phyloP scores from a whole-genome alignment of 2,797 vertebrate genomes.

The Chaunax sp. region DNA sequence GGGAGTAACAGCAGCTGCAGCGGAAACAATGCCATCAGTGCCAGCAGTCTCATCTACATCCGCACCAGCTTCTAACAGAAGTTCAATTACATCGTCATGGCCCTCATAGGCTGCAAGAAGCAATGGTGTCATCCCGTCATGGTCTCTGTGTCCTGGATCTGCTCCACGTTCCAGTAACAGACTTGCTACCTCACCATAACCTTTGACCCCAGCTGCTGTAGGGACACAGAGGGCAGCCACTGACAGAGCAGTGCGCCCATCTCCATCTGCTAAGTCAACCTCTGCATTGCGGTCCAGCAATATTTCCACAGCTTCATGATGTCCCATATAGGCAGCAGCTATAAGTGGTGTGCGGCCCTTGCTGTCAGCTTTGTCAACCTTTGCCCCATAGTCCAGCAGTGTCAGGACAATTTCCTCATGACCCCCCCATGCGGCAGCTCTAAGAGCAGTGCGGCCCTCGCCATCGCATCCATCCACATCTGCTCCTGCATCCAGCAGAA shows the following conservation, averaged over 20 bases:
- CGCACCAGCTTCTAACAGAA: slow-evolving; percentile 86
- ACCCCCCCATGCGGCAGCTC: slow-evolving; percentile 88
- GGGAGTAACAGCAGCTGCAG: slow-evolving; percentile 79
- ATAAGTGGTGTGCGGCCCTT: slow-evolving; percentile 87
- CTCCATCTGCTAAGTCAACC: slow-evolving; percentile 80
- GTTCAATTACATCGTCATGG: slow-evolving; percentile 84
- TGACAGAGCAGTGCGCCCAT: slow-evolving; percentile 85
- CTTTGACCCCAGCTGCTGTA: slow-evolving; percentile 74
- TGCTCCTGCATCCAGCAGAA: slow-evolving; percentile 83
- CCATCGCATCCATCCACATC: slow-evolving; percentile 83
- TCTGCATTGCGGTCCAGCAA: slow-evolving; percentile 80
- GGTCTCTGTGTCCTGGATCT: slow-evolving; percentile 81
- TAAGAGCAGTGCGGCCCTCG: slow-evolving; percentile 85
- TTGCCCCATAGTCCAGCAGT: slow-evolving; percentile 79
- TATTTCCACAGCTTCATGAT: slow-evolving; percentile 81
- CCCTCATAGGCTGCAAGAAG: slow-evolving; percentile 87
- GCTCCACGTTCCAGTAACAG: slow-evolving; percentile 85
- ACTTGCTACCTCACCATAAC: slow-evolving; percentile 81
- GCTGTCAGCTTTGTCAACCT: slow-evolving; percentile 79
- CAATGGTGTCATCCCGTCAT: slow-evolving; percentile 86
- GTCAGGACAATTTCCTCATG: slow-evolving; percentile 84
- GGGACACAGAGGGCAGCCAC: slow-evolving; percentile 86
- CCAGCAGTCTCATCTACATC: slow-evolving; percentile 83
- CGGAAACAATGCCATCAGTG: slow-evolving; percentile 58
- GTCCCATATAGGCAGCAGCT: slow-evolving; percentile 89